Evolutionary conservation across 1,140 invertebrate genomes (phyloP), one percentile per base, ranked within the genome.

Genomic region (Drosophila rufa): DNA sequence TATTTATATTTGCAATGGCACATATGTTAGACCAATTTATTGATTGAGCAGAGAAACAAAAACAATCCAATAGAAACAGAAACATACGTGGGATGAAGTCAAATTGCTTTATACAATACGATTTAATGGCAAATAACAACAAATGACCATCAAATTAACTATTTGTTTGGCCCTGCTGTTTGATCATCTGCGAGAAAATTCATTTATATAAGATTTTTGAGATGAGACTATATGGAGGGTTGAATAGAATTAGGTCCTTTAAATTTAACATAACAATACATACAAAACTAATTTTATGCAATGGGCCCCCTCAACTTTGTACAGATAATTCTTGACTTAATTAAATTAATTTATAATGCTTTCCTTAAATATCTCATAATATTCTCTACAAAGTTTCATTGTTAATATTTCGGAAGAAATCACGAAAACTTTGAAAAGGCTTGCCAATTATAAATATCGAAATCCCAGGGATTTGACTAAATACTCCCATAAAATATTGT

Each of bases 141-240:
- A 87, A 87, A 87, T 87, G 83, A 87, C 83, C 80, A 89, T 89
- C 83, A 89, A 89, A 87, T 87, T 80, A 87, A 90, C 81, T 90
- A 79, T 90, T 81, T 90, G 80, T 81, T 90, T 79, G 64, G 67
- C 15, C 74, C 55, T 57, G 40, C 61, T 89, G 85, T 89, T 89
- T 89, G 85, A 80, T 87, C 85, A 90, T 90, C 85, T 89, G 85
- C 90, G 85, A 85, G 71, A 81, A 89, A 89, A 84, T 79, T 30
- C 58, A 70, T 76, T 40, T 66, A 71, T 53, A 22, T 15, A 38
- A 22, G 14, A 55, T 30, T 36, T 30, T 22, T 38, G 25, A 19
- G n/a, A n/a, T 19, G 12, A n/a, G 22, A 25, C 11, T 25, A 33
- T 33, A 22, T 17, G 33, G 38, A 22, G 33, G 70, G 46, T 60